These are phyloP conservation scores for Tenthredo notha DNA, from an alignment of 2,888 invertebrate genomes.

Conservation along the genomic window DNA sequence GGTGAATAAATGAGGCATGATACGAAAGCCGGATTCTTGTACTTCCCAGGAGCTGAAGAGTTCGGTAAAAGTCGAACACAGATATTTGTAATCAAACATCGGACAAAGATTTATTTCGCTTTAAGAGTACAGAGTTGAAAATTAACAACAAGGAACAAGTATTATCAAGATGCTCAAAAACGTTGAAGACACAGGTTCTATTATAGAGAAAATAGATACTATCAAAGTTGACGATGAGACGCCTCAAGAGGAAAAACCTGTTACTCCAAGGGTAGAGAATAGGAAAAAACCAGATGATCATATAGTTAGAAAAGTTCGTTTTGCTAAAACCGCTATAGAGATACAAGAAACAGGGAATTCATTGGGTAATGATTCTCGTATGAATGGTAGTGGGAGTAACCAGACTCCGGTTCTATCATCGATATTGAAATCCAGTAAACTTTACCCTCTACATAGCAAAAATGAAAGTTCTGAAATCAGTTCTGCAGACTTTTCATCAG, in stretches of 20 bases:
- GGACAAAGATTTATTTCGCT: background rate
- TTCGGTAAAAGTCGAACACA: background rate
- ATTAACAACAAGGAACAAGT: background rate
- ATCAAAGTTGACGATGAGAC: background rate
- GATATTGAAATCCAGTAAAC: slow-evolving; percentile 16
- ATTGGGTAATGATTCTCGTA: background rate
- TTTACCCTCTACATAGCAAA: background rate
- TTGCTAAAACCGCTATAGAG: background rate
- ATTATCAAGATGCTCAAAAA: slow-evolving; percentile 6
- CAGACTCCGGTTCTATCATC: slow-evolving; percentile 18
- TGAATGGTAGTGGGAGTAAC: background rate
- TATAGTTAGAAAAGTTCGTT: slow-evolving; percentile 21
- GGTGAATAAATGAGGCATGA: background rate
- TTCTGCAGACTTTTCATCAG: background rate
- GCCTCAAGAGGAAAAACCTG: background rate
- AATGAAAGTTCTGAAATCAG: background rate
- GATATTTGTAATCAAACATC: background rate
- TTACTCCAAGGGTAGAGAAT: background rate
- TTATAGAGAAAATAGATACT: background rate
- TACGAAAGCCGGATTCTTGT: background rate
- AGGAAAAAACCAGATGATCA: background rate
- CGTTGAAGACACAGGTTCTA: slow-evolving; percentile 2
- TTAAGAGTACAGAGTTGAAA: background rate
- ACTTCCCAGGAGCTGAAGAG: background rate
- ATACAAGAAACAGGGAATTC: background rate